phyloP scores from a whole-genome alignment of 1,140 invertebrate species.

The Diorhabda sublineata region DNA sequence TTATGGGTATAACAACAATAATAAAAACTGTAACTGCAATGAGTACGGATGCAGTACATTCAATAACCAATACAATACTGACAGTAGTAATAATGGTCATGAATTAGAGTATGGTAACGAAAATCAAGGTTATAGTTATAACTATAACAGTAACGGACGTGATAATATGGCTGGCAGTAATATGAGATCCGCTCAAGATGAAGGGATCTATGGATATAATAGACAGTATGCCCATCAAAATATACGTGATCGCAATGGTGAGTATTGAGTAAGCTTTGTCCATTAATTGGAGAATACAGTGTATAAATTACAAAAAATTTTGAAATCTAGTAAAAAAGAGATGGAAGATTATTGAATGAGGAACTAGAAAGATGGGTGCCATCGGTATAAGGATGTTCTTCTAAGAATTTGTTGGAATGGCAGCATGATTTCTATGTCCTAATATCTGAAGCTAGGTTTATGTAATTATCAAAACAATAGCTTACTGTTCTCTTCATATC shows the following conservation, averaged over 20 bases:
- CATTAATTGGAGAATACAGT: too few species aligned
- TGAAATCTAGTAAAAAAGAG: too few species aligned
- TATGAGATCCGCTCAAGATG: slow-evolving; percentile 11
- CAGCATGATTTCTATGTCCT: too few species aligned
- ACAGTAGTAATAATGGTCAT: slow-evolving; percentile 10
- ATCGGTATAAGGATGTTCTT: too few species aligned
- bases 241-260: slow-evolving; percentile 14
- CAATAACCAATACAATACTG: slow-evolving; percentile 13
- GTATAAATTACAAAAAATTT: too few species aligned
- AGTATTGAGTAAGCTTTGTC: neutral
- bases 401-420: too few species aligned
- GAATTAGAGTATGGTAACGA: neutral
- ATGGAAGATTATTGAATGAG: too few species aligned
- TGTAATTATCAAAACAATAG: too few species aligned
- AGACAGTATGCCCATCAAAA: slow-evolving; percentile 8
- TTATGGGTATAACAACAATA: neutral
- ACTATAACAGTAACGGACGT: neutral
- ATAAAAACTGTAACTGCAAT: neutral
- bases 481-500: too few species aligned
- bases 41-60: neutral
- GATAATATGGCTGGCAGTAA: slow-evolving; percentile 9
- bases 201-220: slow-evolving; percentile 16
- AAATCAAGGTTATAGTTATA: neutral
- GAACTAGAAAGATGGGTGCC: too few species aligned
- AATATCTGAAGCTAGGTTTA: too few species aligned